Base-by-base conservation (phyloP, 1,140 invertebrate genomes). In the Drosophila tani region DNA sequence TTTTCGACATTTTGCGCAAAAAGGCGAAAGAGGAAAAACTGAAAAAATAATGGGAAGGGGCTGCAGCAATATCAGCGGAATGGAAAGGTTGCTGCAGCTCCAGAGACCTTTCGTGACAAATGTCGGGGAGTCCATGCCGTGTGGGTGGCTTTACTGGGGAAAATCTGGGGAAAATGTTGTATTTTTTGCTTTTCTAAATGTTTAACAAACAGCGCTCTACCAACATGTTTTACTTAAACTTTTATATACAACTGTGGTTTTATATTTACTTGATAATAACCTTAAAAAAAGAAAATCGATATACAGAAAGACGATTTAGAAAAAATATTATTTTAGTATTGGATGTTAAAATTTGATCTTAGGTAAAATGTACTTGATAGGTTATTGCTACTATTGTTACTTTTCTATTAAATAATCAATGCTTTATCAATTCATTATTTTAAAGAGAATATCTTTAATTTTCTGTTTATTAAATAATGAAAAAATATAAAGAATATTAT, bases 51-150 rank as follows among this genome's bases (percentile, higher is more conserved):
- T 35, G 60, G 65, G 59, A 64, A 77, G 76, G 67, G 59, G 81
- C 12, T 55, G 51, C 32, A 21, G 27, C 76, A 73, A 40, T 58
- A 65, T 75, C 17, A 29, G 41, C 8, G 29, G 58, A 41, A 43
- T 41, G 35, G 50, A 59, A 69, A 80, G 81, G 58, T 83, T 81
- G 66, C 81, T 81, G 73, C 81, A 77, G 59, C 82, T 75, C 69
- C 62, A 79, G 69, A 85, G 82, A 79, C 81, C 73, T 88, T 87
- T 78, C 74, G 84, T 87, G 84, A 87, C 84, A 87, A 87, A 87
- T 88, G 84, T 51, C 80, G 68, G 73, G 43, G 65, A 83, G 56
- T 64, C 15, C 21, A 53, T 46, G 29, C 50, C 41, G 51, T 21
- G 73, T 38, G 64, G 80, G 60, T 51, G 58, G 40, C 14, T 53